phyloP scores from a whole-genome alignment of 2,797 vertebrate genomes.

The Lepilemur septentrionalis region DNA sequence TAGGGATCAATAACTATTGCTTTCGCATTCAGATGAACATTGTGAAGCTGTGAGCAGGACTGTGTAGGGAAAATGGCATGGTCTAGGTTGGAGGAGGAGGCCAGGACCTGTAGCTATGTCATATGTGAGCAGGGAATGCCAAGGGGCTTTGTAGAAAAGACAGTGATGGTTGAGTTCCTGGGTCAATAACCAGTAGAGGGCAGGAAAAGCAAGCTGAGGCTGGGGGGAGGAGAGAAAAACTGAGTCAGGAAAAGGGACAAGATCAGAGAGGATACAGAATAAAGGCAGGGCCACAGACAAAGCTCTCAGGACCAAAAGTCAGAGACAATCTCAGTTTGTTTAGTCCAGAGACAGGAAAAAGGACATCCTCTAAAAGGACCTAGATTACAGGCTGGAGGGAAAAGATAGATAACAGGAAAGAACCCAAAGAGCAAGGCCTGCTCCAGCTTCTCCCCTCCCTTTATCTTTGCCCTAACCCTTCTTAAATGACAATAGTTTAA shows the following conservation, averaged over 20 bases:
- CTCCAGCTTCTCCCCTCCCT: background rate
- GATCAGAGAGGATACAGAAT: constrained; percentile 36
- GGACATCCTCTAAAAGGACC: constrained; percentile 48
- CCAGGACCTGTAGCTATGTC: background rate
- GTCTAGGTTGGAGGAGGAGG: background rate
- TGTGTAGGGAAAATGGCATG: background rate
- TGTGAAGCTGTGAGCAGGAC: background rate
- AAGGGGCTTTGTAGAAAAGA: background rate
- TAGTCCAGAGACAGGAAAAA: constrained; percentile 63
- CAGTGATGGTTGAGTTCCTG: background rate
- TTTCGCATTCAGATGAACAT: background rate
- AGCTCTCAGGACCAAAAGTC: constrained; percentile 2
- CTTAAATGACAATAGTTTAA: background rate
- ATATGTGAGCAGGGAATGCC: background rate
- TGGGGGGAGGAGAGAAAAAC: background rate
- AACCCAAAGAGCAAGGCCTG: background rate
- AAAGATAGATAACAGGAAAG: constrained; percentile 63
- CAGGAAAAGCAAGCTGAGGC: constrained; percentile 14
- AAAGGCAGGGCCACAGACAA: background rate
- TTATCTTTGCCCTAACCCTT: background rate
- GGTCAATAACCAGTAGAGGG: background rate
- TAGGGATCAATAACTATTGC: background rate
- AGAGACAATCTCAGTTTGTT: constrained; percentile 33
- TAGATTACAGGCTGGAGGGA: constrained; percentile 36
- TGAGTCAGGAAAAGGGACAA: background rate